Conservation (phyloP, 2,113 vertebrate genomes). For the Zonotrichia leucophrys region DNA sequence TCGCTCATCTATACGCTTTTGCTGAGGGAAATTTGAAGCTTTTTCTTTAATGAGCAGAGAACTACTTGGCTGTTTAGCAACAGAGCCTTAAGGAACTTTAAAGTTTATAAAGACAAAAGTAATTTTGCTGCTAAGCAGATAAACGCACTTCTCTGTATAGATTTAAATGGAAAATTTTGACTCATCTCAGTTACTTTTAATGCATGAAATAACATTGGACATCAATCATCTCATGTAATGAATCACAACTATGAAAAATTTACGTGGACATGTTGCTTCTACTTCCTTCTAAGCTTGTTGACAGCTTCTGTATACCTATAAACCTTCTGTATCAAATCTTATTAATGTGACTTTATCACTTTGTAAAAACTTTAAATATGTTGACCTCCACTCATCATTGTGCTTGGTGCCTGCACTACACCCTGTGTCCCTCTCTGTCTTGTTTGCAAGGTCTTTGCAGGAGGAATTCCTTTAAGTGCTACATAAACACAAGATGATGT, state of each 20-base stretch:
- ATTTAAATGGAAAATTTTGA: neutral
- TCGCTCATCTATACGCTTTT: neutral
- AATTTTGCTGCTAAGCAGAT: neutral
- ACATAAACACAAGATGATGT: neutral
- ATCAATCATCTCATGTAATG: neutral
- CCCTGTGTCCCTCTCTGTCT: neutral
- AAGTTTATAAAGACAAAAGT: neutral
- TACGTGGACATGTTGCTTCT: neutral
- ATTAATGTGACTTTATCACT: neutral
- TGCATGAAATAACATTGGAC: neutral
- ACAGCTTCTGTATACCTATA: neutral
- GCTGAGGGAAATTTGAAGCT: neutral
- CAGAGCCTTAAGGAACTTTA: neutral
- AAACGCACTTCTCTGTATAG: neutral
- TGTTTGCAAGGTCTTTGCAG: neutral
- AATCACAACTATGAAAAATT: neutral
- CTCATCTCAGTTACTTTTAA: neutral
- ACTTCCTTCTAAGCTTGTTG: neutral
- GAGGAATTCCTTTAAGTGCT: neutral
- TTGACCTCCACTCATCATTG: rapidly evolving
- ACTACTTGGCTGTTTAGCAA: neutral
- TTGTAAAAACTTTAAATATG: neutral
- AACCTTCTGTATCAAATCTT: neutral
- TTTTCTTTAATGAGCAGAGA: neutral
- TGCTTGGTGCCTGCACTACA: neutral